phyloP scores from a whole-genome alignment of 2,888 invertebrate species.

The Himalopsyche kuldschensis region DNA sequence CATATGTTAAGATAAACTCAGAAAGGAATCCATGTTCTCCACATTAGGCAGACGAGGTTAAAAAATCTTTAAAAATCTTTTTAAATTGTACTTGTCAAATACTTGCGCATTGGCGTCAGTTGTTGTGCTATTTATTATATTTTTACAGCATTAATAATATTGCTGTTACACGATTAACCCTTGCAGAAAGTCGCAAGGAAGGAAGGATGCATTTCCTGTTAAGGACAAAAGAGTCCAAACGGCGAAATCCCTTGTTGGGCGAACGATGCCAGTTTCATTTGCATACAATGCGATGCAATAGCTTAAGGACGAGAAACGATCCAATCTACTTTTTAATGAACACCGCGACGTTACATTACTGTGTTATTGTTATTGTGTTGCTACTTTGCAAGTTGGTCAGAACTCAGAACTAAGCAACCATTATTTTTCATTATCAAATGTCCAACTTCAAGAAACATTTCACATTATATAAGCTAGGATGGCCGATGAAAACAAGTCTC shows the following conservation, averaged over 20 bases:
- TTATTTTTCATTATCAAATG: not conserved
- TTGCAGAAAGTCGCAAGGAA: not conserved
- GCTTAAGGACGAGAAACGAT: not conserved
- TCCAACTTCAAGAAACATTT: not conserved
- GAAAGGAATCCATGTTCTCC: no score
- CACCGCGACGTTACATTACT: not conserved
- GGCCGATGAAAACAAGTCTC: no score
- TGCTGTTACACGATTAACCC: not conserved
- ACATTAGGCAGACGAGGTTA: no score
- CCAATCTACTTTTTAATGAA: slow-evolving; percentile 23
- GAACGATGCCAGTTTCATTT: slow-evolving; percentile 6
- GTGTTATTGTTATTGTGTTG: not conserved
- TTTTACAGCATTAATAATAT: not conserved
- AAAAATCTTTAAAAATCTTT: no score
- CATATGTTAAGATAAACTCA: no score
- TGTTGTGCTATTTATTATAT: no score
- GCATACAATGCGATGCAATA: slow-evolving; percentile 11
- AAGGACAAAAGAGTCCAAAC: slow-evolving; percentile 9
- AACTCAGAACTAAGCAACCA: not conserved
- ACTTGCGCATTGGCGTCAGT: no score
- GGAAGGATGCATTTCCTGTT: slow-evolving; percentile 8
- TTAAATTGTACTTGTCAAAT: no score
- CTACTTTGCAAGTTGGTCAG: not conserved
- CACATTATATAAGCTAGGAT: not conserved
- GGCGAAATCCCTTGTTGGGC: not conserved